Evolutionary conservation across 2,888 invertebrate genomes (phyloP), one percentile per base, ranked within the genome.

Genomic region (Acronicta aceris): DNA sequence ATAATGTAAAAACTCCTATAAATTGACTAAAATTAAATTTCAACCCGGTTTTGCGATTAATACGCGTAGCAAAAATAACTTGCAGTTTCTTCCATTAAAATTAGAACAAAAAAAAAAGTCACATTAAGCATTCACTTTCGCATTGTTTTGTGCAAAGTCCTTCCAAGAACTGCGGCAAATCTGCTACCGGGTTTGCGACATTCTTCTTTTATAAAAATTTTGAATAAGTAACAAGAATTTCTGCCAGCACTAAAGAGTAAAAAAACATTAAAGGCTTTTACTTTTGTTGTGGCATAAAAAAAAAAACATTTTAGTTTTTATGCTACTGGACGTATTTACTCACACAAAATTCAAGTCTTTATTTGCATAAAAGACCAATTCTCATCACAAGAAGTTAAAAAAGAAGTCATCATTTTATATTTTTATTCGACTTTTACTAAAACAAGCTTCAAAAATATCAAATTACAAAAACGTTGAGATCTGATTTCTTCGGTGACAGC

Each of bases 401-500:
- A 21, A 16, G 1, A 1, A 30, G 33, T 36, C 13, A n/a, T n/a
- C n/a, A 45, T 55, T 64, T 50, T 50, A 16, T 36, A 17, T 5
- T 60, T 64, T 73, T 62, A 64, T 59, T 43, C 45, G 21, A 47
- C 40, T 65, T 72, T 59, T 67, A 59, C 43, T 15, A 46, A 51
- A 43, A 53, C 55, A 52, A 48, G 57, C 51, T 58, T 66, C 55
- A 62, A 62, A 59, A 63, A 68, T 74, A 68, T 80, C 65, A 55
- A 45, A 60, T 71, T 73, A 58, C 68, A 62, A 71, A 71, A 81
- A 76, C 57, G 66, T 61, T 72, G 65, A 45, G 45, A 42, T 70
- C 6, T 80, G 82, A 88, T 85, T 85, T 85, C 82, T 85, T 83
- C 86, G 90, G 86, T 88, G 90, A 90, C 90, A 91, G 90, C 87